Evolutionary conservation across 2,113 vertebrate species (phyloP).

Genomic region (Bettongia penicillata): DNA sequence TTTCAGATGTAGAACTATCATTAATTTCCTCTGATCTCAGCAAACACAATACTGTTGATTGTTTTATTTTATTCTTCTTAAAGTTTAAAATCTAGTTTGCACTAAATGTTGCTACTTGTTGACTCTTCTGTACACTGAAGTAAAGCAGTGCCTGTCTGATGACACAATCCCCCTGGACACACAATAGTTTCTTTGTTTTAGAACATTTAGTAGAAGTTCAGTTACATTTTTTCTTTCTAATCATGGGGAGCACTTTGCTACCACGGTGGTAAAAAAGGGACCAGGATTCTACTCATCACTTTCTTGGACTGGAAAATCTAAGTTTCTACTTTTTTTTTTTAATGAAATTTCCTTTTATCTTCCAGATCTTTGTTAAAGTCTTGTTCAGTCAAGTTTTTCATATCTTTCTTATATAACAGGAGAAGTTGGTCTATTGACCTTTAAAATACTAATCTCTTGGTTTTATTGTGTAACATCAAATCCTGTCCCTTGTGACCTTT

Average conservation of each 20-base stretch:
- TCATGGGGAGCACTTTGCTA: background rate
- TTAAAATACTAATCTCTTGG: background rate
- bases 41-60: background rate
- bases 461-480: background rate
- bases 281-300: background rate
- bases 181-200: background rate
- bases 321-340: background rate
- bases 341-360: background rate
- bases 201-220: background rate
- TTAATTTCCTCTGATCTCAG: background rate
- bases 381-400: background rate
- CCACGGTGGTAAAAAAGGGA: background rate
- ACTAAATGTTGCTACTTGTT: constrained; percentile 41
- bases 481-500: background rate
- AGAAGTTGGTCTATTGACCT: background rate
- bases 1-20: background rate
- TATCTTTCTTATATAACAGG: background rate
- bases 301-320: background rate
- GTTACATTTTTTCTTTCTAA: background rate
- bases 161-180: background rate
- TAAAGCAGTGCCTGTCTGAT: constrained; percentile 4
- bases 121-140: constrained; percentile 31
- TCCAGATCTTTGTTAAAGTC: background rate
- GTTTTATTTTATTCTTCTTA: background rate
- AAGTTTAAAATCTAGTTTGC: constrained; percentile 39